These are phyloP conservation scores for Actenoides lindsayi DNA, from an alignment of 2,113 vertebrate species.

Conservation along the genomic window DNA sequence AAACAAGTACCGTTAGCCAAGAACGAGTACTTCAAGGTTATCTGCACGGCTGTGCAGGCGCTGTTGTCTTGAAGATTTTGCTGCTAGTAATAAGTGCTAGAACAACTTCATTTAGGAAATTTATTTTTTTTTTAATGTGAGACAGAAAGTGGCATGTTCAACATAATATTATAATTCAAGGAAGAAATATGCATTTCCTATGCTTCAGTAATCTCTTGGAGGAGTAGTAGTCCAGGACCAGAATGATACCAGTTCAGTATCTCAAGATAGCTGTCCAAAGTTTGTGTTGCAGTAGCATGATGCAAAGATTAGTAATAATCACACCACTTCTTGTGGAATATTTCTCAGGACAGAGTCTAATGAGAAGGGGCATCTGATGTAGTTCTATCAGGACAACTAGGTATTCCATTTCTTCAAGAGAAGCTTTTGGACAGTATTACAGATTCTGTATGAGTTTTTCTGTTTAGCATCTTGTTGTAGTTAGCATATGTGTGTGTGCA, in stretches of 20 bases:
- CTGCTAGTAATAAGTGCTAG: not conserved
- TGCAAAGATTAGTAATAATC: not conserved
- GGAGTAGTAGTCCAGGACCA: not conserved
- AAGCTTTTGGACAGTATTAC: not conserved
- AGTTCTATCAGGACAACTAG: not conserved
- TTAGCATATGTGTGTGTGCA: fast-evolving
- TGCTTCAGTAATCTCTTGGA: not conserved
- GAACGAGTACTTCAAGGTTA: not conserved
- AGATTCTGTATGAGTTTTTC: not conserved
- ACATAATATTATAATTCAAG: not conserved
- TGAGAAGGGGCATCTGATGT: not conserved
- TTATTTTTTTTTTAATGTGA: not conserved
- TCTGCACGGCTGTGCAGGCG: fast-evolving
- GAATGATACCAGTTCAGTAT: too few species aligned
- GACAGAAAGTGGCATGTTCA: fast-evolving
- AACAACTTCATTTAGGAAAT: not conserved
- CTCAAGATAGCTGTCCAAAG: not conserved
- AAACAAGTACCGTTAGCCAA: not conserved
- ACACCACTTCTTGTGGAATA: not conserved
- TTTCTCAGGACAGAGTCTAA: not conserved
- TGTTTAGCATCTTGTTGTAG: not conserved
- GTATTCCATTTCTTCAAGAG: not conserved
- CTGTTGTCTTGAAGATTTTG: not conserved
- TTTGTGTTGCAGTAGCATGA: not conserved
- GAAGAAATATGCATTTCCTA: not conserved